Base-by-base conservation (phyloP, 2,113 vertebrate species). In the Apteryx mantelli region DNA sequence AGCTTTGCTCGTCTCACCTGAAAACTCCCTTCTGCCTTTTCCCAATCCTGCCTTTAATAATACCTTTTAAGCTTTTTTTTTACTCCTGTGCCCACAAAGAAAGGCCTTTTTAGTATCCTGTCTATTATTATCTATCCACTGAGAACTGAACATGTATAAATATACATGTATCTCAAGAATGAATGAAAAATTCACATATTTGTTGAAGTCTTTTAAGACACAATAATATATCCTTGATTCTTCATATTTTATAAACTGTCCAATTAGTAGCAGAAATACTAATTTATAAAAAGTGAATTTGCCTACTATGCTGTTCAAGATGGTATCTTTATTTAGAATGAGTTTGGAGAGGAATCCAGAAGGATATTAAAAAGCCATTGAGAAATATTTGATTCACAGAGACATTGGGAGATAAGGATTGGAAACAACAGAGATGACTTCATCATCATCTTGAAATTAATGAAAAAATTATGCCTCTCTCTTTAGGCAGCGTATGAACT, bases 111-210 rank as follows among this genome's bases (percentile, higher is more conserved):
- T n/a, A 85, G 61, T 40, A 69, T 80, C 40, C 60, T 38, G 60
- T 66, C 87, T 53, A 61, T 89, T 94, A 93, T 94, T 93, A 82
- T 53, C 78, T 68, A 70, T 53, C 78, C 34, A 21, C 53, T 32
- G 82, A 97, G 81, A 85, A 95, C 74, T 34, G 60, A 95, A 83
- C 85, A 46, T 60, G n/a, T 95, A 90, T 93, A 71, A 95, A 89
- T 82, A 86, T 88, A 95, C 22, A 74, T 53, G 26, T 19, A 74
- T 40, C 24, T 91, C 93, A 93, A 88, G 87, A 85, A 88, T 17
- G 55, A 85, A 97, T 96, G 91, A 95, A 97, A 97, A 88, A 94
- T 95, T 97, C 91, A 82, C 70, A 73, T 91, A 92, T 95, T 96
- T 96, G 91, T 91, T 92, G 63, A 93, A 95, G 91, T 88, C 87